Percentiles rank a stretch among this genome's conserved stretches.
Evolutionary conservation across 2,797 vertebrate genomes (phyloP).

Genomic region (Acipenser ruthenus): DNA sequence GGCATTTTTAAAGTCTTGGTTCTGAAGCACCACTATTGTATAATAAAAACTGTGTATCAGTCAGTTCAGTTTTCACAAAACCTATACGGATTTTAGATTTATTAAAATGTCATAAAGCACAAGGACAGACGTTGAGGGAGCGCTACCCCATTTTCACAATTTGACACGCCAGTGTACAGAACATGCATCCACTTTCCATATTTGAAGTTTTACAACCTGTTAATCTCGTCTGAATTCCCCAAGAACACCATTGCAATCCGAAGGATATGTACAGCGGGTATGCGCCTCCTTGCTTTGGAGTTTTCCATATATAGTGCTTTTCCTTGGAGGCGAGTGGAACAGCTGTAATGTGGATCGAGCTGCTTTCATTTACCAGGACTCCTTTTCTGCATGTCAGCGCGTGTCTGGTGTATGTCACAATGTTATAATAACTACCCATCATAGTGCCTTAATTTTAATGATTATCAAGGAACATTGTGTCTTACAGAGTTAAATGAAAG

Average conservation of each 20-base stretch:
- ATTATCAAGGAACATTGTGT: background rate
- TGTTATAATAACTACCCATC: background rate
- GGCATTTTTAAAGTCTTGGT: too few relatives aligned
- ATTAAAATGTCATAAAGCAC: too few relatives aligned
- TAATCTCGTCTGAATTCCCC: background rate
- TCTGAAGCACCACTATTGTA: too few relatives aligned
- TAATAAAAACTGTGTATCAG: too few relatives aligned
- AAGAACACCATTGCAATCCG: background rate
- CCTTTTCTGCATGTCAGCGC: background rate
- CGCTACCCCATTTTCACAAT: too few relatives aligned
- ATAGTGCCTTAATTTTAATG: background rate
- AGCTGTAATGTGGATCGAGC: background rate
- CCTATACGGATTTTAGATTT: too few relatives aligned
- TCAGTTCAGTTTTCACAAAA: too few relatives aligned
- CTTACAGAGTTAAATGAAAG: background rate
- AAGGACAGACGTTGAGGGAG: too few relatives aligned
- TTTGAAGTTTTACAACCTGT: too few relatives aligned
- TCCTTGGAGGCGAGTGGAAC: background rate
- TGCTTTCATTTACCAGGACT: background rate
- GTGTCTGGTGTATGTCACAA: conserved; percentile 3
- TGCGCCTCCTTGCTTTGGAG: too few relatives aligned
- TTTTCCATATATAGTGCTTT: conserved; percentile 5
- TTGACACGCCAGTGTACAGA: too few relatives aligned
- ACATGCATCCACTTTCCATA: too few relatives aligned
- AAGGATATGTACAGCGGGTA: background rate